Base-by-base conservation (phyloP, 2,888 invertebrate genomes). In the Netelia fuscicornis region DNA sequence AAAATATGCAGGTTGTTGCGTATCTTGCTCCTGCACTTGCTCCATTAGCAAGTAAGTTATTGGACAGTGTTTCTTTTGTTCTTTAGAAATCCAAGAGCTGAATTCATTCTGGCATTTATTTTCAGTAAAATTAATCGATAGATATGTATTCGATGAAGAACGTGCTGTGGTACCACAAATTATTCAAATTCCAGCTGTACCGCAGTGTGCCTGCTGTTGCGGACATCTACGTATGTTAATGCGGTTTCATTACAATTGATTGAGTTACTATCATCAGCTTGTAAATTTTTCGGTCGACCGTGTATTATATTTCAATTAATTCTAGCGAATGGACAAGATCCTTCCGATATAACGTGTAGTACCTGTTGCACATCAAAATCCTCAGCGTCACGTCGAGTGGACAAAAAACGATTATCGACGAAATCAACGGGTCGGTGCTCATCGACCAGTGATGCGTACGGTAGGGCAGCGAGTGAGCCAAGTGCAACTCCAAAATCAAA, bases 61-160 rank as follows among this genome's bases (percentile, higher is more conserved):
- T 20, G 20, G 5, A 20, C 17, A 60, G 5, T 68, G 52, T 64
- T 72, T 37, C 11, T 23, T 23, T 54, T 42, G 30, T 48, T n/a
- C 3, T 2, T n/a, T 1, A 1, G 1, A 5, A 6, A 37, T 5
- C 37, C 6, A 6, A 37, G 6, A 37, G 6, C 6, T 52, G 52
- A 13, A 52, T 52, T 52, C 3, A 52, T 48, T 62, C 52, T 42
- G 2, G 20, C 8, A 10, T 37, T 68, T 70, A 2, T 62, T 67
- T 83, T 42, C 71, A 87, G 87, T 85, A 23, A 87, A 84, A 62
- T 44, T 87, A 25, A 81, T 86, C 20, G 87, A 87, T 48, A 85
- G 75, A 65, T 86, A 83, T 25, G 48, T 86, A 52, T 83, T 80
- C 48, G 80, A 84, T 17, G 83, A 87, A 48, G 42, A 60, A 2